phyloP scores from a whole-genome alignment of 2,797 vertebrate genomes.

The Sarcoramphus papa region DNA sequence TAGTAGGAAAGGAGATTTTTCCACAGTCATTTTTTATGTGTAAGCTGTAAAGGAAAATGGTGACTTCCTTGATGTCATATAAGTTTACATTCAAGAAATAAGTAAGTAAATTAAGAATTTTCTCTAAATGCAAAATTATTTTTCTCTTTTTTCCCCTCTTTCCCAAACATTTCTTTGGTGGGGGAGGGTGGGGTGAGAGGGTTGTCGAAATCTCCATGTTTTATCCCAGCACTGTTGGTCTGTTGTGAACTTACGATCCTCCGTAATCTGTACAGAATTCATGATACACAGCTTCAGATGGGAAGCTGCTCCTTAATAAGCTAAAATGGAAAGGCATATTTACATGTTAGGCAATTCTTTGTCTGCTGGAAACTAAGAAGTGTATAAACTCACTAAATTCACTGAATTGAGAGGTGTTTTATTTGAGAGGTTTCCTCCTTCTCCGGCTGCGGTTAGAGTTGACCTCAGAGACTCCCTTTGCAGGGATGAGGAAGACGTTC shows the following conservation, averaged over 20 bases:
- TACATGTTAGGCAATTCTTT: background rate
- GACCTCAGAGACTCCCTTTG: background rate
- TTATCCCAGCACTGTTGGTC: background rate
- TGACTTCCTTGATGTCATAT: background rate
- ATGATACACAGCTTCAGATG: background rate
- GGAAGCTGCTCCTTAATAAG: background rate
- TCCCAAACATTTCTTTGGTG: background rate
- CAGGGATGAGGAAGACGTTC: background rate
- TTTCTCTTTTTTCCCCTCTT: accelerated
- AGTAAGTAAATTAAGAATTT: background rate
- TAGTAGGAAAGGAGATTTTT: background rate
- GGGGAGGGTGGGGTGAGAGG: background rate
- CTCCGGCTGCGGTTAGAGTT: background rate
- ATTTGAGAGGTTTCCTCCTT: background rate
- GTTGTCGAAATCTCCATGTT: background rate
- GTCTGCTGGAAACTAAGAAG: background rate
- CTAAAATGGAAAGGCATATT: background rate
- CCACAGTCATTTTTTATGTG: background rate
- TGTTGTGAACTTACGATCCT: background rate
- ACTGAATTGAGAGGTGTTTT: background rate
- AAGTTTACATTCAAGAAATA: background rate
- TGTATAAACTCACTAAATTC: background rate
- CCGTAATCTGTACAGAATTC: background rate
- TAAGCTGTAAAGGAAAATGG: background rate
- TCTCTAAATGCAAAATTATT: background rate